phyloP scores from a whole-genome alignment of 2,113 vertebrate species.

The Otus sunia region DNA sequence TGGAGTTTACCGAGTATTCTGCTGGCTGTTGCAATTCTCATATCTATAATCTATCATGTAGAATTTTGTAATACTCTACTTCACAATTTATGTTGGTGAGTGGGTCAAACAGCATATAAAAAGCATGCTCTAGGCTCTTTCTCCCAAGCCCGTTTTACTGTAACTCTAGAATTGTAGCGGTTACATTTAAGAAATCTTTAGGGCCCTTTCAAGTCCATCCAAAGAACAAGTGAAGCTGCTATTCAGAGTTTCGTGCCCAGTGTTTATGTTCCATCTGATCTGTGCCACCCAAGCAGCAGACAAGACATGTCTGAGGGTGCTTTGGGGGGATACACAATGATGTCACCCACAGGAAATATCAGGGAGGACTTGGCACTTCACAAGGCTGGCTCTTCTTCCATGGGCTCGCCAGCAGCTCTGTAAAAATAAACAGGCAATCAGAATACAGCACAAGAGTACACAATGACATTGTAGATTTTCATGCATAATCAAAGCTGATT shows the following conservation, averaged over 20 bases:
- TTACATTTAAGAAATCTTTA: slow-evolving; percentile 75
- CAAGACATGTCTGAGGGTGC: slow-evolving; percentile 89
- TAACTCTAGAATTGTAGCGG: slow-evolving; percentile 76
- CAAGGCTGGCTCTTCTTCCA: slow-evolving; percentile 85
- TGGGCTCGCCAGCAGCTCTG: slow-evolving; percentile 88
- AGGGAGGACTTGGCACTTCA: slow-evolving; percentile 89
- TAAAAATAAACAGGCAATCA: slow-evolving; percentile 99
- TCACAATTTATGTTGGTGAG: slow-evolving; percentile 55
- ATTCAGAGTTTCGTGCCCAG: slow-evolving; percentile 78
- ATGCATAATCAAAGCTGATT: slow-evolving; percentile 96
- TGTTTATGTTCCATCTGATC: slow-evolving; percentile 85
- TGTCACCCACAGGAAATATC: slow-evolving; percentile 94
- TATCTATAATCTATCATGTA: slow-evolving; percentile 58
- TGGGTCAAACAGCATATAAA: slow-evolving; percentile 62
- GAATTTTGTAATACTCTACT: slow-evolving; percentile 55
- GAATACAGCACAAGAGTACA: slow-evolving; percentile 88
- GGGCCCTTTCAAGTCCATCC: slow-evolving; percentile 79
- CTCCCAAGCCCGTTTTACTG: slow-evolving; percentile 66
- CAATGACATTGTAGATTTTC: slow-evolving; percentile 92
- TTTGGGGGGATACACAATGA: slow-evolving; percentile 90
- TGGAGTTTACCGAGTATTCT: slow-evolving; percentile 52
- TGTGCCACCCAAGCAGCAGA: slow-evolving; percentile 95
- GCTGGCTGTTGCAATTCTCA: slow-evolving; percentile 41
- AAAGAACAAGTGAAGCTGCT: slow-evolving; percentile 81
- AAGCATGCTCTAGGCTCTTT: slow-evolving; percentile 68